These are phyloP conservation scores for Conus ventricosus DNA, from an alignment of 1,140 invertebrate genomes.

Conservation along the genomic window DNA sequence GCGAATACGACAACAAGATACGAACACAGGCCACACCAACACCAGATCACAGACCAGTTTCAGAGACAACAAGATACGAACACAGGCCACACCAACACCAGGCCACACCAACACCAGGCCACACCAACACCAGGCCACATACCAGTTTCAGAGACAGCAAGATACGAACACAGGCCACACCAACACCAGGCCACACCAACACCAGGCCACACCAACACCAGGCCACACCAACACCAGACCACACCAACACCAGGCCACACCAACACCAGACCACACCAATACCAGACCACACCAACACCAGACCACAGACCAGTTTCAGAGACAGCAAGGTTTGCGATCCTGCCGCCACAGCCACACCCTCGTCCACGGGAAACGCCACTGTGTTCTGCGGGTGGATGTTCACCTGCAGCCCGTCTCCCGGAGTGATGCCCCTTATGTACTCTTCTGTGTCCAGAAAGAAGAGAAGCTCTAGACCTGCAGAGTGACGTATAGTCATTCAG, in stretches of 20 bases:
- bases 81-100: too few species aligned
- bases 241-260: background rate
- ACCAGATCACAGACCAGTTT: background rate
- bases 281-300: background rate
- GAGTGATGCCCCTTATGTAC: conserved; percentile 56
- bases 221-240: background rate
- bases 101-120: too few species aligned
- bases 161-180: background rate
- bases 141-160: conserved; percentile 44
- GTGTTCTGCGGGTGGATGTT: conserved; percentile 48
- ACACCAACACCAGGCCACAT: background rate
- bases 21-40: background rate
- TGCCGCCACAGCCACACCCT: conserved; percentile 69
- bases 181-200: too few species aligned
- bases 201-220: too few species aligned
- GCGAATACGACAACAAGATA: too few species aligned
- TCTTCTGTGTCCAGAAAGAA: conserved; percentile 58
- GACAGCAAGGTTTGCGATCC: conserved; percentile 64
- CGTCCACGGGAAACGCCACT: conserved; percentile 65
- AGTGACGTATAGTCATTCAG: too few species aligned
- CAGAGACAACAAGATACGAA: too few species aligned
- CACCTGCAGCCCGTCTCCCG: conserved; percentile 54
- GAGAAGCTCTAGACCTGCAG: conserved; percentile 58
- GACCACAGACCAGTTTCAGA: background rate
- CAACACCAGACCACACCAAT: background rate